Evolutionary conservation across 2,888 invertebrate species (phyloP).

Genomic region (Trichopoda pennipes): DNA sequence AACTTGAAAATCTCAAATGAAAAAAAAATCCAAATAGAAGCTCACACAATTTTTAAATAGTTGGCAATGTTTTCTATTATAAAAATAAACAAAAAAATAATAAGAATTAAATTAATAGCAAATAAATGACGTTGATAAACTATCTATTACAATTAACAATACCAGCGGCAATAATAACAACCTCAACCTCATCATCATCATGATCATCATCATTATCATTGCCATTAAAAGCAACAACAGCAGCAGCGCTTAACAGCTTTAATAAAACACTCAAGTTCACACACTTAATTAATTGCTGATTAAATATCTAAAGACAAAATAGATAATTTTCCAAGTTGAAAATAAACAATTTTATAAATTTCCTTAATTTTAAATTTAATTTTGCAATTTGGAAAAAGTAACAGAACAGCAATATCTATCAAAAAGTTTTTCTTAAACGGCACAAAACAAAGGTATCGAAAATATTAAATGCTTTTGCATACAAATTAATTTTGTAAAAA

Average conservation of each 20-base stretch:
- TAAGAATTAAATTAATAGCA: constrained; percentile 20
- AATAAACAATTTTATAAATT: constrained; percentile 63
- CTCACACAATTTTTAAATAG: constrained; percentile 35
- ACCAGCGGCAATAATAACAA: constrained; percentile 28
- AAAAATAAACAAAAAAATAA: too few relatives aligned
- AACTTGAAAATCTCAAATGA: constrained; percentile 21
- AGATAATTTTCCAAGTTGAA: constrained; percentile 65
- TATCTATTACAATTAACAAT: constrained; percentile 51
- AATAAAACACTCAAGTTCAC: constrained; percentile 64
- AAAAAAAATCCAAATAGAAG: neutral
- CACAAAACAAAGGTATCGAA: too few relatives aligned
- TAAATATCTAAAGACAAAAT: constrained; percentile 64
- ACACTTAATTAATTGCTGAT: constrained; percentile 67
- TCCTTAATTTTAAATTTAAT: constrained; percentile 3
- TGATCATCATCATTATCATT: constrained; percentile 14
- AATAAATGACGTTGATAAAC: constrained; percentile 53
- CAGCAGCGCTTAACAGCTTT: constrained; percentile 29
- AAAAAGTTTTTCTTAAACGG: too few relatives aligned
- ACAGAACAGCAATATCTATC: too few relatives aligned
- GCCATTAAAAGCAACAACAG: constrained; percentile 17
- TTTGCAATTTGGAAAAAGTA: neutral
- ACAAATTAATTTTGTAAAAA: too few relatives aligned
- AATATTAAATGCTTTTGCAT: too few relatives aligned
- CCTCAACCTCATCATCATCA: constrained; percentile 13
- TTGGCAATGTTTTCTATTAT: constrained; percentile 6